Evolutionary conservation across 2,888 invertebrate genomes (phyloP), one percentile per base, ranked within the genome.

Genomic region (Xestia c-nigrum): DNA sequence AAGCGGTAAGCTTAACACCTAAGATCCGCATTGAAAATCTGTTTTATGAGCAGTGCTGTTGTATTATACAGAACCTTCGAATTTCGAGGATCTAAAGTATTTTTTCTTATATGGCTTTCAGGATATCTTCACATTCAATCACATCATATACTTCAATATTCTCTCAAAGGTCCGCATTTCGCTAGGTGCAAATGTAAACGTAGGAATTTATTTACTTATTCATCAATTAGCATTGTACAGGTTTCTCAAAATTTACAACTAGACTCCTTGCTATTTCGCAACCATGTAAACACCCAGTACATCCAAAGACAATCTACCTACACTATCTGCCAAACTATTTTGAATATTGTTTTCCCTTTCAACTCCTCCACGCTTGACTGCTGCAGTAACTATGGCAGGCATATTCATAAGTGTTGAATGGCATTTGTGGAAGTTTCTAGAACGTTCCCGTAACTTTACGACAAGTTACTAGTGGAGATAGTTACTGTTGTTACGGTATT

Each of bases 391-490:
- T 68, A 68, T 19, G 50, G 61, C 70, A 69, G 68, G 47, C 65
- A 63, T 74, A 74, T 80, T 81, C 85, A 80, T 80, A 63, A 63
- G 50, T 74, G 81, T 74, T 81, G 69, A 85, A 84, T 81, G 55
- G 80, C 63, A 69, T 80, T 85, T 81, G 81, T 38, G 66, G 66
- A 79, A 69, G 68, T 81, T 82, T 31, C 55, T 61, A 21, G 64
- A 61, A 24, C 68, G 59, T 68, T 61, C n/a, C n/a, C 7, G 12
- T 61, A 85, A 74, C 69, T 81, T 74, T 46, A 31, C 7, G 69
- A 46, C 46, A 40, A 61, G 68, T 69, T 50, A 69, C 12, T 79
- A 21, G 59, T 65, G 52, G 61, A 69, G 59, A 79, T 52, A 68
- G 64, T 57, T 50, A 52, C 10, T 46, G 50, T 61, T 61, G 78